phyloP scores from a whole-genome alignment of 2,113 vertebrate genomes.

The Strix uralensis region DNA sequence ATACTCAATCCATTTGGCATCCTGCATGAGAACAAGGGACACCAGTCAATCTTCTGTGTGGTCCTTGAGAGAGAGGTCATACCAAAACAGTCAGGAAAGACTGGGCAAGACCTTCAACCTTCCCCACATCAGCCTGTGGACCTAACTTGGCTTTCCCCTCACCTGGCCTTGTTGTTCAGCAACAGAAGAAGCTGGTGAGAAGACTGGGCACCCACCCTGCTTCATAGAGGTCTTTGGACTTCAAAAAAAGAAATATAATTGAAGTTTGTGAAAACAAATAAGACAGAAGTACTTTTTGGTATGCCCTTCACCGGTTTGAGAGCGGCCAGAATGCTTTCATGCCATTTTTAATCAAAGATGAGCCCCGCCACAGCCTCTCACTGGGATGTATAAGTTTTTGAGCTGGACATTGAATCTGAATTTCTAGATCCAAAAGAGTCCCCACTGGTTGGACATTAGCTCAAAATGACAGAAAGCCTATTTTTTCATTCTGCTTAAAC shows the following conservation, averaged over 20 bases:
- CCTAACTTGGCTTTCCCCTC: background rate
- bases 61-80: background rate
- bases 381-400: background rate
- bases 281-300: background rate
- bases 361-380: background rate
- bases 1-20: background rate
- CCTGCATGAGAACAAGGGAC: background rate
- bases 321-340: background rate
- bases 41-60: fast-evolving
- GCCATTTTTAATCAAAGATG: background rate
- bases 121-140: background rate
- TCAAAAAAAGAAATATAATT: background rate
- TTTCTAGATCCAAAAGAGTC: background rate
- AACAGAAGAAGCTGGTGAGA: background rate
- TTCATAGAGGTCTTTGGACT: background rate
- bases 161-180: background rate
- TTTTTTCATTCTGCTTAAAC: background rate
- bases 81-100: background rate
- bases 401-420: background rate
- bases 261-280: background rate
- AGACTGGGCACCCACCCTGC: background rate
- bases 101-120: background rate
- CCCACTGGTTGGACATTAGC: background rate
- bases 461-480: background rate
- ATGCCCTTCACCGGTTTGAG: background rate